Evolutionary conservation across 37 sponge, comb jelly and placozoan genomes (phyloP), one percentile per base, ranked within the genome.

Genomic region (Cladorhizidae sp.): DNA sequence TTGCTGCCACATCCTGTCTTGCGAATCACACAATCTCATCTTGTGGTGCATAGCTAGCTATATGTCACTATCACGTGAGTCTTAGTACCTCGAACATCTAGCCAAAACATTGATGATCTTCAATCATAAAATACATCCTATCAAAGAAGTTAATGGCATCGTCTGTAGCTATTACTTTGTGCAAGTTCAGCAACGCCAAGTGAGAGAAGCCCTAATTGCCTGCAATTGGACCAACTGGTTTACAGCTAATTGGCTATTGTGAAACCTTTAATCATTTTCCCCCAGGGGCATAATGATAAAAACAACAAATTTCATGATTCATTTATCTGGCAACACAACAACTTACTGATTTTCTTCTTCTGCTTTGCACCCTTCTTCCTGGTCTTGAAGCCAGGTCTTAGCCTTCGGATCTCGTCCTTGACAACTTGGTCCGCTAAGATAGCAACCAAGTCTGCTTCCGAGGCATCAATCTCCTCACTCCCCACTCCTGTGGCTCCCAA

Each of bases 291-390:
- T 61, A 61, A 17, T 23, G 29, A 61, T 12, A 23, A 23, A 7
- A 29, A 35, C 38, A 67, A 67, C 38, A 67, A 7, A 5, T 31
- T 67, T 32, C 7, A 20, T 43, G 73, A 12, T n/a, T n/a, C n/a
- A n/a, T n/a, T n/a, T n/a, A n/a, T n/a, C n/a, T 7, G 28, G 22
- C 64, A 25, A 76, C 40, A 35, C 67, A 32, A 35, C 20, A 2
- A 79, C 79, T 86, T 36, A 78, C 79, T 86, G 26, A 77, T 85
- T 76, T 85, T 85, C 74, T 83, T 83, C 62, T 85, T 77, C 39
- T 32, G 9, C 26, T 55, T 55, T 41, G 35, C 6, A 23, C 82
- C 70, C 35, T 69, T 76, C 42, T 55, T 84, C 70, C 38, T 74
- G 23, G 29, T 7, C 77, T 39, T 75, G 14, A 84, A 26, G 12